These are phyloP conservation scores for Channa maculata DNA, from an alignment of 2,113 vertebrate genomes.

Conservation along the genomic window DNA sequence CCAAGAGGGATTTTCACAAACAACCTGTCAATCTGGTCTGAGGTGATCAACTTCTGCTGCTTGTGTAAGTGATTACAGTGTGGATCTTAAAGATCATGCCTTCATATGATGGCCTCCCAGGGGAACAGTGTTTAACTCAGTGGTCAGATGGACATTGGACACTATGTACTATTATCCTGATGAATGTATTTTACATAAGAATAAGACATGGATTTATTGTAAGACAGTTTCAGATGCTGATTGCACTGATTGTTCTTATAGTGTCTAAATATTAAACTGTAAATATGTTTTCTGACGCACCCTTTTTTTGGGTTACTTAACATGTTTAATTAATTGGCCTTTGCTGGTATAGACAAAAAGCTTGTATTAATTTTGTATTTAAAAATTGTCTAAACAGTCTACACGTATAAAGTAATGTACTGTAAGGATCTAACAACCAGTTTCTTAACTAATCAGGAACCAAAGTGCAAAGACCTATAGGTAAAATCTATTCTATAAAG, in stretches of 20 bases:
- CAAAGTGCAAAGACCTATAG: too few relatives aligned
- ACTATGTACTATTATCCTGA: background rate
- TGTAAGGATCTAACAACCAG: too few relatives aligned
- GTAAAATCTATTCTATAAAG: background rate
- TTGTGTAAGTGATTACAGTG: slow-evolving; percentile 69
- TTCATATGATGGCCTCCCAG: slow-evolving; percentile 27
- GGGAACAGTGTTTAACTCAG: slow-evolving; percentile 1
- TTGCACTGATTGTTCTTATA: background rate
- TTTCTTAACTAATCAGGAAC: too few relatives aligned
- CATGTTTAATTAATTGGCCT: background rate
- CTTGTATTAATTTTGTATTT: too few relatives aligned
- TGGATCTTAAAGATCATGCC: slow-evolving; percentile 42
- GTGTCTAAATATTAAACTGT: too few relatives aligned
- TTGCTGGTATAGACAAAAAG: too few relatives aligned
- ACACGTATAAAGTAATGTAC: background rate
- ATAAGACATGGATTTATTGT: background rate
- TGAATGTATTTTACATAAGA: background rate
- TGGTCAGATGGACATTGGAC: background rate
- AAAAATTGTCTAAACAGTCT: background rate
- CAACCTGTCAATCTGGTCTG: slow-evolving; percentile 64
- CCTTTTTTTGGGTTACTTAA: background rate
- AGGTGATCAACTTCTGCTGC: slow-evolving; percentile 58
- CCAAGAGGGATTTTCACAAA: slow-evolving; percentile 67
- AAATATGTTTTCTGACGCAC: too few relatives aligned
- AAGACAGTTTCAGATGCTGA: background rate